phyloP scores from a whole-genome alignment of 2,797 vertebrate species.

The Acanthurus leucopareius region DNA sequence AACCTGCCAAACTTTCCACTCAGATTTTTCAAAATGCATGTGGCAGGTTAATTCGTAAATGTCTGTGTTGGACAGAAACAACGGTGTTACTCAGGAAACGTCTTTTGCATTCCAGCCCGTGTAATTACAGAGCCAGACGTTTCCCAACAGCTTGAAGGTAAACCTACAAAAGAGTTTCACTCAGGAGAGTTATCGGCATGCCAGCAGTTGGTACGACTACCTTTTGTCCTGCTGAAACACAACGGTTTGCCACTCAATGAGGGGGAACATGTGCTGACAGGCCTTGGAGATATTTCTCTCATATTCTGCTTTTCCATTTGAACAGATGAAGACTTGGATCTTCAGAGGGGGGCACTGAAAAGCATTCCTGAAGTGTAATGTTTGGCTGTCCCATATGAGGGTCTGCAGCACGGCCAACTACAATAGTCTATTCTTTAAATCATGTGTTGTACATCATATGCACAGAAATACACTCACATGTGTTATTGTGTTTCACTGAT shows the following conservation, averaged over 20 bases:
- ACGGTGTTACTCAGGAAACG: slow-evolving; percentile 62
- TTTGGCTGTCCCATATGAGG: slow-evolving; percentile 47
- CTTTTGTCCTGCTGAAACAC: slow-evolving; percentile 51
- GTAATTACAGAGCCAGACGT: slow-evolving; percentile 75
- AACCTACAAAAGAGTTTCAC: slow-evolving; percentile 46
- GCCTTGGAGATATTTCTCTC: slow-evolving; percentile 32
- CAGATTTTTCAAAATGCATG: slow-evolving; percentile 42
- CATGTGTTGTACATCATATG: slow-evolving; percentile 42
- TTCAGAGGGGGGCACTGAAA: slow-evolving; percentile 53
- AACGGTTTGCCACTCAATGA: slow-evolving; percentile 23
- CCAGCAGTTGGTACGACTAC: slow-evolving; percentile 24
- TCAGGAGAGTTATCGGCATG: slow-evolving; percentile 43
- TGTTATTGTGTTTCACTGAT: slow-evolving; percentile 9
- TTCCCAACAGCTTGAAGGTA: slow-evolving; percentile 67
- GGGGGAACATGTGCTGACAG: slow-evolving; percentile 60
- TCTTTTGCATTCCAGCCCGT: slow-evolving; percentile 67
- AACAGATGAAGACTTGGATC: slow-evolving; percentile 53
- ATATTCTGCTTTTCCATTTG: slow-evolving; percentile 38
- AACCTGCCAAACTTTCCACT: slow-evolving; percentile 43
- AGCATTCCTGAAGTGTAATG: slow-evolving; percentile 67
- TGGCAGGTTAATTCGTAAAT: slow-evolving; percentile 54
- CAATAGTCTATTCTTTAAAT: slow-evolving; percentile 44
- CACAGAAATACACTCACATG: slow-evolving; percentile 22
- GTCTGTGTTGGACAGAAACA: slow-evolving; percentile 64
- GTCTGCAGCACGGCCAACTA: slow-evolving; percentile 60